phyloP scores from a whole-genome alignment of 2,113 vertebrate species.

The Uropsilus gracilis region DNA sequence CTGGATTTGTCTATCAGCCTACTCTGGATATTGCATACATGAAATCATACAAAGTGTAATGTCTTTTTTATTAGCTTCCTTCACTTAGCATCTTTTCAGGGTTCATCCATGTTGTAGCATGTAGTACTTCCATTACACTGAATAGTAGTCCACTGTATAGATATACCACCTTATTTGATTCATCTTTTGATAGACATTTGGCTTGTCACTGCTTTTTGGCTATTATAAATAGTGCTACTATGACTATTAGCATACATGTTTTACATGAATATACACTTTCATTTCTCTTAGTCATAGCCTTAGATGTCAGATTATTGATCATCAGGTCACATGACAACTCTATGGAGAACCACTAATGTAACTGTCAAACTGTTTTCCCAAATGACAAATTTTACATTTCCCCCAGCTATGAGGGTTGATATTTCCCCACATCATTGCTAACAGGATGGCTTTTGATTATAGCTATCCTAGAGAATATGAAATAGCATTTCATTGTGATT shows the following conservation, averaged over 20 bases:
- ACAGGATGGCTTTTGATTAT: neutral
- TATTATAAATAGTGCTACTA: neutral
- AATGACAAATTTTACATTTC: neutral
- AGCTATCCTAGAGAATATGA: neutral
- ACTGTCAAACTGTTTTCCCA: neutral
- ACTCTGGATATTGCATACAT: neutral
- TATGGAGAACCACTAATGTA: neutral
- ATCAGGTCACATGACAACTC: neutral
- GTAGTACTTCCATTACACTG: neutral
- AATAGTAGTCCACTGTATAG: neutral
- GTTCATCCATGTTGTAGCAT: neutral
- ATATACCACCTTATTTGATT: neutral
- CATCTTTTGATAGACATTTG: neutral
- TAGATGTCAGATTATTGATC: neutral
- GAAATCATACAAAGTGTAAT: neutral
- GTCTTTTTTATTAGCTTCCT: neutral
- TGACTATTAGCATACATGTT: neutral
- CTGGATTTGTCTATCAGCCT: neutral
- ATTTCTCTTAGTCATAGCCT: neutral
- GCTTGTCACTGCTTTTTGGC: neutral
- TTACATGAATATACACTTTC: neutral
- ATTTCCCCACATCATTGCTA: neutral
- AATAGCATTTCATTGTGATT: neutral
- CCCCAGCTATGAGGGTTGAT: neutral
- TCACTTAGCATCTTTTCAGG: neutral